These are phyloP conservation scores for Vanessa cardui DNA, from an alignment of 2,888 invertebrate species.

Conservation along the genomic window DNA sequence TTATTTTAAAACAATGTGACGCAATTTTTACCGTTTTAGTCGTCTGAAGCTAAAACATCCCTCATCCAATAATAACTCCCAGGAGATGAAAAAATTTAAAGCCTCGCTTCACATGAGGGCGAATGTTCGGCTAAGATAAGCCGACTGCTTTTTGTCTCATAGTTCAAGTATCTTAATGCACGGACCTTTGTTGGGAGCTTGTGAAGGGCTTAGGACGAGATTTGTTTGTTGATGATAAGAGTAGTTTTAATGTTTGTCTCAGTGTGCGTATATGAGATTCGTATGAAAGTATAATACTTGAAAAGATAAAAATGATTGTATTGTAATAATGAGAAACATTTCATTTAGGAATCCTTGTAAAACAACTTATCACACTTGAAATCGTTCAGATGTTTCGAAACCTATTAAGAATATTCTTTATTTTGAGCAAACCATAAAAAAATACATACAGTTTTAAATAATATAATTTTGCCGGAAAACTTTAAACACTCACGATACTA, in stretches of 20 bases:
- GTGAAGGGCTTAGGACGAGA: conserved; percentile 19
- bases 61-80: conserved; percentile 34
- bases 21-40: neutral
- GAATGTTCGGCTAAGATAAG: conserved; percentile 74
- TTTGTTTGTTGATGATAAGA: conserved; percentile 17
- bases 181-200: conserved; percentile 26
- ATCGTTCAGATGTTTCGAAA: too few relatives aligned
- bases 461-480: too few relatives aligned
- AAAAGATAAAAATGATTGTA: too few relatives aligned
- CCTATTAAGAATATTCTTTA: too few relatives aligned
- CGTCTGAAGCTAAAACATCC: conserved; percentile 7
- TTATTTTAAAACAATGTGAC: conserved; percentile 7
- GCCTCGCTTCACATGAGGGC: conserved; percentile 44
- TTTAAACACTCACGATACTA: too few relatives aligned
- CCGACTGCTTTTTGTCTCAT: conserved; percentile 65
- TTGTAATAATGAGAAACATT: too few relatives aligned
- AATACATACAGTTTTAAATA: too few relatives aligned
- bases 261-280: neutral
- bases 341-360: too few relatives aligned
- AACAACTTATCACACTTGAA: too few relatives aligned
- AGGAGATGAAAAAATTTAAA: conserved; percentile 40
- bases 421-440: too few relatives aligned
- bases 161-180: conserved; percentile 39
- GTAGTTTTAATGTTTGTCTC: conserved; percentile 12
- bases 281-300: too few relatives aligned